Percentiles rank a stretch among this genome's conserved stretches.
These are phyloP conservation scores for human (Homo sapiens) DNA, from an alignment of 2,113 vertebrate genomes.

Conservation along the genomic window DNA sequence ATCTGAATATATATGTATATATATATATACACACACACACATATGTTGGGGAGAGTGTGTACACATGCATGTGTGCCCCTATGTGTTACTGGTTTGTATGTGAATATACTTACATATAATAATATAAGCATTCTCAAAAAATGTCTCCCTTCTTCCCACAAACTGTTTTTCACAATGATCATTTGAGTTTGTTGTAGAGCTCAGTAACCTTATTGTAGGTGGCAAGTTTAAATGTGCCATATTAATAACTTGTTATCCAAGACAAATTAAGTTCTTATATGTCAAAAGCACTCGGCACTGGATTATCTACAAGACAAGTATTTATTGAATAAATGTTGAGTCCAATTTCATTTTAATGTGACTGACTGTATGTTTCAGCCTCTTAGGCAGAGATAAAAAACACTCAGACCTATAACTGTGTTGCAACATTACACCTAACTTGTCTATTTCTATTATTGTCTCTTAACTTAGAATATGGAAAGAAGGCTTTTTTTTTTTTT, in stretches of 20 bases:
- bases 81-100: neutral
- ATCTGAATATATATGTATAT: neutral
- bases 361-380: slow-evolving; percentile 84
- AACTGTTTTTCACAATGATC: slow-evolving; percentile 71
- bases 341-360: slow-evolving; percentile 90
- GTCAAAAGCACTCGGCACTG: slow-evolving; percentile 87
- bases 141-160: slow-evolving; percentile 63
- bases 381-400: slow-evolving; percentile 84
- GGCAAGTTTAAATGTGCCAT: slow-evolving; percentile 87
- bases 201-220: slow-evolving; percentile 84
- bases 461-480: slow-evolving; percentile 77
- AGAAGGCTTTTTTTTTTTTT: neutral
- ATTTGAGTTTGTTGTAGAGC: slow-evolving; percentile 75
- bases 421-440: slow-evolving; percentile 84
- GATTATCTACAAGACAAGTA: slow-evolving; percentile 89
- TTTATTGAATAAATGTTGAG: slow-evolving; percentile 90
- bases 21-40: neutral
- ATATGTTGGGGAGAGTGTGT: neutral
- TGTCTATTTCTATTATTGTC: slow-evolving; percentile 86
- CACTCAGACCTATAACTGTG: slow-evolving; percentile 78
- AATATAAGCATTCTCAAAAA: slow-evolving; percentile 44
- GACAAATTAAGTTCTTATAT: slow-evolving; percentile 90
- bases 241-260: slow-evolving; percentile 89
- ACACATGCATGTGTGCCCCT: neutral
- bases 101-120: neutral